phyloP scores from a whole-genome alignment of 1,140 invertebrate species.

The Macrosteles quadrilineatus region DNA sequence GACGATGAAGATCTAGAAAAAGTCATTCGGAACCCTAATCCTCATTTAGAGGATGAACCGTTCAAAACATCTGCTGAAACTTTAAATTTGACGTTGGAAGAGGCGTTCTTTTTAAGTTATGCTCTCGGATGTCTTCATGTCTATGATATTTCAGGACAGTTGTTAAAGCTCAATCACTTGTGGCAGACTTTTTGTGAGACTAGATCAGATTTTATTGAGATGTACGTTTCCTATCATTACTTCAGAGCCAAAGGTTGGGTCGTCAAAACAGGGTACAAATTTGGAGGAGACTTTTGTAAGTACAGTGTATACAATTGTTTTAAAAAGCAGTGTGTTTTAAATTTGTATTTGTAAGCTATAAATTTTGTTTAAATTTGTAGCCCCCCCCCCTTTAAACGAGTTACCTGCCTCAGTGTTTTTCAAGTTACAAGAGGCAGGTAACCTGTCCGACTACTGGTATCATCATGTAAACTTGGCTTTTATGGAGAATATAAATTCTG shows the following conservation, averaged over 20 bases:
- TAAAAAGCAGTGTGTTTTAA: too few relatives aligned
- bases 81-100: slow-evolving; percentile 67
- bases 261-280: slow-evolving; percentile 85
- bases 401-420: too few relatives aligned
- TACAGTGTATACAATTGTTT: slow-evolving; percentile 39
- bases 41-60: slow-evolving; percentile 32
- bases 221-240: slow-evolving; percentile 83
- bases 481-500: too few relatives aligned
- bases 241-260: slow-evolving; percentile 88
- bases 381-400: too few relatives aligned
- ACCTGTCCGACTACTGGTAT: too few relatives aligned
- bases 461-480: too few relatives aligned
- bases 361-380: too few relatives aligned
- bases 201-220: slow-evolving; percentile 66
- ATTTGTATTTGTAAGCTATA: too few relatives aligned
- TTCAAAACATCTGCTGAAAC: slow-evolving; percentile 57
- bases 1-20: slow-evolving; percentile 62
- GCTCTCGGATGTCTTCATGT: slow-evolving; percentile 73
- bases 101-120: slow-evolving; percentile 79
- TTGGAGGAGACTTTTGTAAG: slow-evolving; percentile 86
- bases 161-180: slow-evolving; percentile 58
- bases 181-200: slow-evolving; percentile 65
- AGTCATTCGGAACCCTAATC: slow-evolving; percentile 62
- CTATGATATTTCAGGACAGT: slow-evolving; percentile 55
- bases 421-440: too few relatives aligned